These are phyloP conservation scores for Polypedilum pembai DNA, from an alignment of 1,140 invertebrate genomes.

Conservation along the genomic window DNA sequence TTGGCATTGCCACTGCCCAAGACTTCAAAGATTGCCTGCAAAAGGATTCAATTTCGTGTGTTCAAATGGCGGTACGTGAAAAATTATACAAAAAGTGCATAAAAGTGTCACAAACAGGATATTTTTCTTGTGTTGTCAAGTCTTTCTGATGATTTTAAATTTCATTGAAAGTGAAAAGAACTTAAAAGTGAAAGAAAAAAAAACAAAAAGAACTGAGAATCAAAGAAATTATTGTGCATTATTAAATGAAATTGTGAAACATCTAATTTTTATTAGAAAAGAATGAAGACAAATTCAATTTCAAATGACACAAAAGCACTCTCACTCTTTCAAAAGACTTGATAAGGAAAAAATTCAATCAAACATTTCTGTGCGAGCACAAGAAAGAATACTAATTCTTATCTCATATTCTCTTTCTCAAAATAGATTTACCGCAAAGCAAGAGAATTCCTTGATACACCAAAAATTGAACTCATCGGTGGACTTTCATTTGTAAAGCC, in stretches of 20 bases:
- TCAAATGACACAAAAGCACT: too few species aligned
- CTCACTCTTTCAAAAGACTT: too few species aligned
- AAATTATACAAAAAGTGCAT: background rate
- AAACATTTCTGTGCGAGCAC: too few species aligned
- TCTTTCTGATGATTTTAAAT: background rate
- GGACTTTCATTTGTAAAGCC: slow-evolving; percentile 53
- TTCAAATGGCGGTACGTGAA: slow-evolving; percentile 50
- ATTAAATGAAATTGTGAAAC: too few species aligned
- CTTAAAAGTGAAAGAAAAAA: slow-evolving; percentile 34
- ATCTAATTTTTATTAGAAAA: too few species aligned
- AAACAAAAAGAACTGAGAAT: background rate
- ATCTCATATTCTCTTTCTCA: background rate
- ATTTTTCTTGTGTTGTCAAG: too few species aligned
- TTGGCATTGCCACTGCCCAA: slow-evolving; percentile 2
- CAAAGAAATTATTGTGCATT: background rate
- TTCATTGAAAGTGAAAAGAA: background rate
- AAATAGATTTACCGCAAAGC: slow-evolving; percentile 50
- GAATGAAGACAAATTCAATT: too few species aligned
- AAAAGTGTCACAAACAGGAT: background rate
- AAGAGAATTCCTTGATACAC: slow-evolving; percentile 54
- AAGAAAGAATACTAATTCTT: too few species aligned
- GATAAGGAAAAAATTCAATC: too few species aligned
- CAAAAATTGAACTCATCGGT: slow-evolving; percentile 49
- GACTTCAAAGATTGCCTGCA: slow-evolving; percentile 47
- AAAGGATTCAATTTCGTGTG: slow-evolving; percentile 58